Conservation (phyloP, 2,888 invertebrate species). For the Campoplex capitator region DNA sequence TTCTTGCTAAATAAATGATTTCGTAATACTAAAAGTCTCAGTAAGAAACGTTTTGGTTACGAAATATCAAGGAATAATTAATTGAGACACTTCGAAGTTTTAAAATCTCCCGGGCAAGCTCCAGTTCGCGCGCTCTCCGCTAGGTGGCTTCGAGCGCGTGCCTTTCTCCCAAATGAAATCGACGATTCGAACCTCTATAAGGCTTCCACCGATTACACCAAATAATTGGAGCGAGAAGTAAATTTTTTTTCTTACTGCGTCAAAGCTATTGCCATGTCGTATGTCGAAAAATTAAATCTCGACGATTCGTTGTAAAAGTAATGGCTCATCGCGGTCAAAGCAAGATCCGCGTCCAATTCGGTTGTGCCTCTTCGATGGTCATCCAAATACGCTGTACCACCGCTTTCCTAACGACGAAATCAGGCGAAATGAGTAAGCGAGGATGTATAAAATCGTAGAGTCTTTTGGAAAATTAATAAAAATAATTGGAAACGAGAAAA, state of each 20-base stretch:
- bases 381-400: conserved; percentile 75
- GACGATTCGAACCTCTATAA: not conserved
- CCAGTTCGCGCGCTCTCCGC: too few relatives aligned
- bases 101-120: too few relatives aligned
- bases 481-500: not conserved
- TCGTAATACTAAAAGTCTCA: not conserved
- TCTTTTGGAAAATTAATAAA: not conserved
- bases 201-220: not conserved
- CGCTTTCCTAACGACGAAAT: conserved; percentile 34
- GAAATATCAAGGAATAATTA: too few relatives aligned
- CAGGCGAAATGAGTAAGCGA: not conserved
- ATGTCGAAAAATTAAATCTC: conserved; percentile 72
- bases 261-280: conserved; percentile 77
- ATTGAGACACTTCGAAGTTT: too few relatives aligned
- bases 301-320: conserved; percentile 76
- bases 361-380: conserved; percentile 65
- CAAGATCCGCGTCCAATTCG: conserved; percentile 74
- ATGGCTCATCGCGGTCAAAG: conserved; percentile 73
- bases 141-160: too few relatives aligned
- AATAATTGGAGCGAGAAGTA: not conserved
- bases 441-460: conserved; percentile 8
- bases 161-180: not conserved
- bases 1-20: not conserved
- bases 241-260: conserved; percentile 74
- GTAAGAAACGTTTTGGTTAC: not conserved